Evolutionary conservation across 1,140 invertebrate species (phyloP), one percentile per base, ranked within the genome.

Genomic region (Atta texana): DNA sequence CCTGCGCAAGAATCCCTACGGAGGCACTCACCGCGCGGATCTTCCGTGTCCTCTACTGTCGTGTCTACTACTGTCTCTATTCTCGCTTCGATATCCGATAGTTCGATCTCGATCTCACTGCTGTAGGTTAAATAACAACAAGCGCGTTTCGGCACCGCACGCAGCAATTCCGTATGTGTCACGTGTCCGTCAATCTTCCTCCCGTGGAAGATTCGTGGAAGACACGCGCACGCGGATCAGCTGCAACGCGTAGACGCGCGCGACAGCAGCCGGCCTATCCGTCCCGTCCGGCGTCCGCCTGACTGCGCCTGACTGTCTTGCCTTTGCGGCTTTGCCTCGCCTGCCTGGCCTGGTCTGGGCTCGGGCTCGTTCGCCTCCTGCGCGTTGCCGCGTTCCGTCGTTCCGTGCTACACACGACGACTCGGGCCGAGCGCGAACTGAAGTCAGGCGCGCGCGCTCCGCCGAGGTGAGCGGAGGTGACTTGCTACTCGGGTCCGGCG

Each of bases 391-490:
- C 39, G 39, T 44, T 44, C 39, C 39, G 39, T 44, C 39, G 31
- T 34, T 89, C 64, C 88, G 77, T 87, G 74, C 49, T 91, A 64
- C 88, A 84, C 87, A 84, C 88, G 87, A 86, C 88, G 89, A 91
- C 78, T 90, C 89, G 90, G 85, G 89, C 81, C 89, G 90, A 91
- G 89, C 89, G 87, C 90, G 63, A 63, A 91, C 91, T 91, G 88
- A 89, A 84, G 80, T 71, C 74, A 66, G 71, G 31, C 72, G 80
- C 85, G 89, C 81, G 71, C 82, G 68, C 66, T 74, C 82, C 87
- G 87, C 53, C 86, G 89, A 94, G 94, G 94, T 94, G 94, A 94
- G 93, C 94, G 93, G 93, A 94, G 94, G 93, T 94, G 94, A 94
- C 94, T 94, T 94, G 93, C 93, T 93, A 93, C 92, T 91, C 87